These are phyloP conservation scores for Orthosia incerta DNA, from an alignment of 2,888 invertebrate genomes.

Conservation along the genomic window DNA sequence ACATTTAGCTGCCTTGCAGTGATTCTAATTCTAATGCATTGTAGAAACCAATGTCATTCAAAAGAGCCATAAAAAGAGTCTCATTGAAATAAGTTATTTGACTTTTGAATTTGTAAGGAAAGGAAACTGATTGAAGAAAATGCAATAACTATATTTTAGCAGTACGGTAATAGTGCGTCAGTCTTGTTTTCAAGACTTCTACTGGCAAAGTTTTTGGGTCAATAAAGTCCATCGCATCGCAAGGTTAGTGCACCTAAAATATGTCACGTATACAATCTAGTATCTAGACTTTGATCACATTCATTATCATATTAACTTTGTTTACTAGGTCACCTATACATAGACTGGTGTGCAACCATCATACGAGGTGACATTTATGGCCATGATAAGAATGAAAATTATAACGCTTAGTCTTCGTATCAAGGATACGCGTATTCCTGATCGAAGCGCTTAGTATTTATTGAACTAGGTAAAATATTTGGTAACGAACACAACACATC, in stretches of 20 bases:
- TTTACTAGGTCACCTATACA: not conserved
- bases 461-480: not conserved
- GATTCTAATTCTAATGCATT: constrained; percentile 2
- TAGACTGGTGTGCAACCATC: not conserved
- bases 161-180: not conserved
- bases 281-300: constrained; percentile 7
- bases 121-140: not conserved
- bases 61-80: no score
- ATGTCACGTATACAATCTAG: constrained; percentile 26
- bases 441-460: not conserved
- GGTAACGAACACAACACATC: not conserved
- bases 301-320: constrained; percentile 1
- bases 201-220: constrained; percentile 13
- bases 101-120: not conserved
- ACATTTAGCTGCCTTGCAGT: constrained; percentile 29
- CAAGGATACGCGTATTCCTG: no score
- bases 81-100: not conserved
- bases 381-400: not conserved
- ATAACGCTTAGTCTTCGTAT: no score
- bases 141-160: no score
- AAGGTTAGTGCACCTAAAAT: constrained; percentile 50
- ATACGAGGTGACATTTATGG: not conserved
- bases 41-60: not conserved
- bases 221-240: constrained; percentile 13
- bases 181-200: constrained; percentile 1